Percentiles rank a stretch among this genome's conserved stretches.
These are phyloP conservation scores for Boloria selene DNA, from an alignment of 2,888 invertebrate species.

Conservation along the genomic window DNA sequence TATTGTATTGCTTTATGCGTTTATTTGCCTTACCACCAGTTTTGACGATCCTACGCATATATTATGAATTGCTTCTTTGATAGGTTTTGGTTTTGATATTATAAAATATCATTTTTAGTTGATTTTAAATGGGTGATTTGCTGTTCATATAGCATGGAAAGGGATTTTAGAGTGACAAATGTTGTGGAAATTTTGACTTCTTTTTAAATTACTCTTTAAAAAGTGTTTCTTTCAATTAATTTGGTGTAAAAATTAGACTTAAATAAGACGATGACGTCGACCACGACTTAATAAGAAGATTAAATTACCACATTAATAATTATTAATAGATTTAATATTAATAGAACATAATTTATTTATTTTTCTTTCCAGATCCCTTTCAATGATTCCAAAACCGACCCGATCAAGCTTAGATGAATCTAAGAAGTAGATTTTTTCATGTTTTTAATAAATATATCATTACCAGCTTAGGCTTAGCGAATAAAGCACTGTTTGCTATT, in stretches of 20 bases:
- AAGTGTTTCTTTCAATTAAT: background rate
- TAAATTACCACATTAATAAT: conserved; percentile 20
- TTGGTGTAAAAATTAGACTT: background rate
- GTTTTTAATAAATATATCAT: conserved; percentile 16
- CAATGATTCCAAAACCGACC: conserved; percentile 72
- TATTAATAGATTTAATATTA: too few relatives aligned
- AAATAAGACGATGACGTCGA: too few relatives aligned
- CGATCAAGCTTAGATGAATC: conserved; percentile 66
- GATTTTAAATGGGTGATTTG: conserved; percentile 37
- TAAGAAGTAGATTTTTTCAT: conserved; percentile 58
- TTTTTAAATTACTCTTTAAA: background rate
- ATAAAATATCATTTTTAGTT: conserved; percentile 25
- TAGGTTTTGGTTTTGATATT: conserved; percentile 28
- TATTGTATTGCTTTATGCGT: conserved; percentile 66
- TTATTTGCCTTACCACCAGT: conserved; percentile 31
- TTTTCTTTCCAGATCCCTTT: conserved; percentile 69
- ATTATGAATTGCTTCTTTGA: conserved; percentile 29
- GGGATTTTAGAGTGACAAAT: conserved; percentile 19
- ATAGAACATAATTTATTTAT: conserved; percentile 13
- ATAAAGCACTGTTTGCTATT: conserved; percentile 37
- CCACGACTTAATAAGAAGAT: background rate
- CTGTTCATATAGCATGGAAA: conserved; percentile 38
- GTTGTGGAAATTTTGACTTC: conserved; percentile 30
- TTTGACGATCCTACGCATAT: conserved; percentile 6
- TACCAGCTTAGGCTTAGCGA: conserved; percentile 41